Evolutionary conservation across 2,113 vertebrate genomes (phyloP), one percentile per base, ranked within the genome.

Genomic region (Gymnarchus niloticus): DNA sequence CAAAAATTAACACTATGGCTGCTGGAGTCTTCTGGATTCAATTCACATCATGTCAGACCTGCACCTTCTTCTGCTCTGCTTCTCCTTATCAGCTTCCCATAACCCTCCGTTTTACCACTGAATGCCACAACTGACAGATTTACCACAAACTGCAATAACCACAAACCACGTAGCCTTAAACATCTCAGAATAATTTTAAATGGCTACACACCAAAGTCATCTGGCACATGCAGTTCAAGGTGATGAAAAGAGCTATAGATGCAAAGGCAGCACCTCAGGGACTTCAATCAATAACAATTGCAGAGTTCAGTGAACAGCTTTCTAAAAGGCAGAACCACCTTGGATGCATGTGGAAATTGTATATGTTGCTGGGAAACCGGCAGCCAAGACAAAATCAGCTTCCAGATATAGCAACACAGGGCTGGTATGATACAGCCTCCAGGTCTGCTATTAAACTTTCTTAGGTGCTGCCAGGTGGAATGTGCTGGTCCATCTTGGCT

Each of bases 361-460:
- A 46, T 33, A 56, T 77, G 84, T 85, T 85, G 84, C 84, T 51
- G 33, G 84, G 84, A 78, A 85, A 85, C 84, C 69, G 25, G 17
- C 12, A 82, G 46, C 54, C 23, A 4, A 41, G 28, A 37, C 52
- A 85, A 78, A 84, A 85, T 25, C 65, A 77, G 28, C 37, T 25
- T 9, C 65, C 2, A 4, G 49, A 56, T 85, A n/a, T 21, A n/a
- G 28, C 51, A 46, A 6, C 14, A 6, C 10, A 3, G 48, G 46
- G 61, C 17, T 73, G 19, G 52, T 19, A 10, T 49, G 9, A 25
- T 17, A 46, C 19, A 21, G 56, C 41, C 46, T 23, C 21, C 21
- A 28, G 59, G 46, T 84, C 61, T 1, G 46, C 9, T 48, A 76
- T 54, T 17, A 54, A 23, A 54, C 51, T 82, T 54, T 49, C 5